These are phyloP conservation scores for Cetonia aurata DNA, from an alignment of 2,888 invertebrate species.

Conservation along the genomic window DNA sequence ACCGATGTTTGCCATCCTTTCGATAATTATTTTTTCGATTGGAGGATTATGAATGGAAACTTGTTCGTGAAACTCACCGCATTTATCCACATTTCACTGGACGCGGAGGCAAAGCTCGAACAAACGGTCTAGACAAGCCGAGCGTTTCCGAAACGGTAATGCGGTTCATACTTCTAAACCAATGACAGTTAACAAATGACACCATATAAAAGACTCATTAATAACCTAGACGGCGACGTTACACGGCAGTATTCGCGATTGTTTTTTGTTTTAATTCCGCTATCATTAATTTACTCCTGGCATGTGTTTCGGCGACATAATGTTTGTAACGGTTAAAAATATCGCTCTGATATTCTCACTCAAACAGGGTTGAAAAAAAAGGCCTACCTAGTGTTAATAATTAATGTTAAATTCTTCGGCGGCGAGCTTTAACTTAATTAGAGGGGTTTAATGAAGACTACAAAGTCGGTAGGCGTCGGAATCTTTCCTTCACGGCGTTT, in stretches of 20 bases:
- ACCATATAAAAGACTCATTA: conserved; percentile 43
- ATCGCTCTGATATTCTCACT: conserved; percentile 7
- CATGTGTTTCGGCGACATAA: conserved; percentile 36
- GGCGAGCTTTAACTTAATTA: conserved; percentile 20
- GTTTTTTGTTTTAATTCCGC: conserved; percentile 41
- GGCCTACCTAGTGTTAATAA: conserved; percentile 26
- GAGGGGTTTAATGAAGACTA: conserved; percentile 22
- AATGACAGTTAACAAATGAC: conserved; percentile 43
- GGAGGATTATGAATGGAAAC: conserved; percentile 25
- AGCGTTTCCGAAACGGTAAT: conserved; percentile 18
- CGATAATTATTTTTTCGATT: conserved; percentile 23
- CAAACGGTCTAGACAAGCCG: background rate
- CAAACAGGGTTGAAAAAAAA: conserved; percentile 3
- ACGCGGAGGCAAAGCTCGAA: conserved; percentile 17
- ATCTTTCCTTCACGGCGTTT: conserved; percentile 11
- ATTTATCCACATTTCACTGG: conserved; percentile 23
- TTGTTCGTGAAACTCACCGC: conserved; percentile 9
- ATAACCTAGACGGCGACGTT: conserved; percentile 39
- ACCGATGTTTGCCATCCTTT: background rate
- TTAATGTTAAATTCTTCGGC: conserved; percentile 32
- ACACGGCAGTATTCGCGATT: conserved; percentile 34
- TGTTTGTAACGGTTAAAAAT: conserved; percentile 38
- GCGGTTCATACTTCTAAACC: conserved; percentile 31
- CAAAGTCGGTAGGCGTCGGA: conserved; percentile 9
- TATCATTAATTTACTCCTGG: conserved; percentile 39